Base-by-base conservation (phyloP, 2,113 vertebrate species). In the Bubo scandiacus region DNA sequence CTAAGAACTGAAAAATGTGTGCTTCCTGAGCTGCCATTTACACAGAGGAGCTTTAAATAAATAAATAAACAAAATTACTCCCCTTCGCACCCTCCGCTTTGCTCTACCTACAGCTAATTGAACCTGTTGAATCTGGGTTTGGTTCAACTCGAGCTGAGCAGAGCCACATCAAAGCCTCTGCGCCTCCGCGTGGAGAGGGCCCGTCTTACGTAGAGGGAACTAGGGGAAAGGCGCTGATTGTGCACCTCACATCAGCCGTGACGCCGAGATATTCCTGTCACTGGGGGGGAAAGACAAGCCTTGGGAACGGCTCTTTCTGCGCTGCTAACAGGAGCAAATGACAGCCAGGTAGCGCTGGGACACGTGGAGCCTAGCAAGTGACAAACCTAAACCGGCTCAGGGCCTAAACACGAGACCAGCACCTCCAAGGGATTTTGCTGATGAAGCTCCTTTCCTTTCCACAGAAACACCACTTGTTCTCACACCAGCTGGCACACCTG, bases 11-110 rank as follows among this genome's bases (percentile, higher is more conserved):
- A 94, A 96, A 98, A 96, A 95, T 23, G 58, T 71, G 77, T 94
- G 90, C 83, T 97, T 97, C 96, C 95, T 88, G 91, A 98, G 93
- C 95, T 94, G 96, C 91, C 97, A 88, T 81, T 97, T 94, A 96
- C 97, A 96, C 92, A 78, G 9, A 89, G 43, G 43, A 88, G 27
- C 57, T 96, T 96, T 94, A 84, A 93, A 96, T 97, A 92, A 93
- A 34, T 93, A 84, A 92, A 52, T 30, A 38, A 92, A 93, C 81
- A 66, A 61, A 71, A 66, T 49, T n/a, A 70, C 66, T 97, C 68
- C 82, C 91, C 71, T 92, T 93, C 65, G 79, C 95, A 88, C 81
- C 88, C 78, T 49, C 22, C 26, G 86, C 83, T 54, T 77, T 51
- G 51, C 88, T 84, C 3, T 58, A 18, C 73, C 71, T 26, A 45